These are phyloP conservation scores for Anhinga anhinga DNA, from an alignment of 2,113 vertebrate genomes.

Conservation along the genomic window DNA sequence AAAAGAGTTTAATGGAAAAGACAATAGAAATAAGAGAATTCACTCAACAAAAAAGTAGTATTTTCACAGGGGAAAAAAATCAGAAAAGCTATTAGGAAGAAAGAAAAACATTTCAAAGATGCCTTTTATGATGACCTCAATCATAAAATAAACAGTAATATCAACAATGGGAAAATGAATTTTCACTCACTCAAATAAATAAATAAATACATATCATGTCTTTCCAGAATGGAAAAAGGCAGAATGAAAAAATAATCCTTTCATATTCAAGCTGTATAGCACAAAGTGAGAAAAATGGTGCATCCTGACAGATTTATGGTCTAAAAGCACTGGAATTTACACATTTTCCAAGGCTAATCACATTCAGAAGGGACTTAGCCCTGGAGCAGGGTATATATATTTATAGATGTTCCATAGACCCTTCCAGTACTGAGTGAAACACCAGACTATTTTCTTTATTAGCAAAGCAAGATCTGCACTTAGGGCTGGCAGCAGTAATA, in stretches of 20 bases:
- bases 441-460: not conserved
- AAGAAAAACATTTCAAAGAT: not conserved
- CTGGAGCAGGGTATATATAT: not conserved
- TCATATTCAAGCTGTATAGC: not conserved
- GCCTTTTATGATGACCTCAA: not conserved
- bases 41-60: not conserved
- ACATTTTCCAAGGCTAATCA: not conserved
- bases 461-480: not conserved
- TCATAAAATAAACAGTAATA: not conserved
- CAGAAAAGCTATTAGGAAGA: not conserved
- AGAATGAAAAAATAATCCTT: not conserved
- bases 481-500: not conserved
- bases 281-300: not conserved
- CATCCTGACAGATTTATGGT: conserved; percentile 14
- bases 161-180: not conserved
- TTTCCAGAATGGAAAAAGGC: not conserved
- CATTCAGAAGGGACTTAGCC: not conserved
- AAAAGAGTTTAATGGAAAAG: not conserved
- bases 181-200: not conserved
- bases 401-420: not conserved
- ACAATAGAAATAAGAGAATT: not conserved
- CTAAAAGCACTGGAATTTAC: conserved; percentile 18
- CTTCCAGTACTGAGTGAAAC: not conserved
- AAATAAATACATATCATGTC: not conserved
- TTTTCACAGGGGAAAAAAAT: not conserved